These are phyloP conservation scores for Conus betulinus DNA, from an alignment of 1,140 invertebrate species.

Conservation along the genomic window DNA sequence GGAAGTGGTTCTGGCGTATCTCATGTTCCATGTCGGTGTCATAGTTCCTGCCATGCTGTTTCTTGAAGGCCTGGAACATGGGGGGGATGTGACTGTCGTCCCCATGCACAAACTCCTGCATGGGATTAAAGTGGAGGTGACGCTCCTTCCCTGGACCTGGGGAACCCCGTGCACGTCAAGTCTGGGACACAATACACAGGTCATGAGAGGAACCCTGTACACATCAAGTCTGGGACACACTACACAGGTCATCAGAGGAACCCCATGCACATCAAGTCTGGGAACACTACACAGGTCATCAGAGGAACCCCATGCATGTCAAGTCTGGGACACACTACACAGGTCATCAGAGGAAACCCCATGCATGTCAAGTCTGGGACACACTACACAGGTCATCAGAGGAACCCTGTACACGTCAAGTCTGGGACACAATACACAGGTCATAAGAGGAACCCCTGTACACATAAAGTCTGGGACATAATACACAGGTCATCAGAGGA, in stretches of 20 bases:
- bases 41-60: constrained; percentile 85
- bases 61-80: constrained; percentile 87
- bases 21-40: constrained; percentile 81
- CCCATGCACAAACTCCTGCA: constrained; percentile 90
- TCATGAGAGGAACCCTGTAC: too few relatives aligned
- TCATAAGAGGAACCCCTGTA: too few relatives aligned
- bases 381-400: constrained; percentile 78
- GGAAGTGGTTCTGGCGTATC: constrained; percentile 87
- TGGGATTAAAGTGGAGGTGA: constrained; percentile 83
- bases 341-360: too few relatives aligned
- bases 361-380: too few relatives aligned
- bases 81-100: constrained; percentile 84
- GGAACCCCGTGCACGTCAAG: constrained; percentile 85
- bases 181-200: constrained; percentile 76
- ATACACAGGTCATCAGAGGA: too few relatives aligned
- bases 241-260: too few relatives aligned
- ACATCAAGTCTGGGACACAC: too few relatives aligned
- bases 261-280: too few relatives aligned
- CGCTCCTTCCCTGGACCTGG: constrained; percentile 87
- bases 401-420: constrained; percentile 86
- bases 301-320: too few relatives aligned
- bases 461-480: too few relatives aligned
- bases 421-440: constrained; percentile 76
- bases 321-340: too few relatives aligned
- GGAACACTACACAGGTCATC: too few relatives aligned